phyloP scores from a whole-genome alignment of 2,113 vertebrate species.

The Mystacornis crossleyi region DNA sequence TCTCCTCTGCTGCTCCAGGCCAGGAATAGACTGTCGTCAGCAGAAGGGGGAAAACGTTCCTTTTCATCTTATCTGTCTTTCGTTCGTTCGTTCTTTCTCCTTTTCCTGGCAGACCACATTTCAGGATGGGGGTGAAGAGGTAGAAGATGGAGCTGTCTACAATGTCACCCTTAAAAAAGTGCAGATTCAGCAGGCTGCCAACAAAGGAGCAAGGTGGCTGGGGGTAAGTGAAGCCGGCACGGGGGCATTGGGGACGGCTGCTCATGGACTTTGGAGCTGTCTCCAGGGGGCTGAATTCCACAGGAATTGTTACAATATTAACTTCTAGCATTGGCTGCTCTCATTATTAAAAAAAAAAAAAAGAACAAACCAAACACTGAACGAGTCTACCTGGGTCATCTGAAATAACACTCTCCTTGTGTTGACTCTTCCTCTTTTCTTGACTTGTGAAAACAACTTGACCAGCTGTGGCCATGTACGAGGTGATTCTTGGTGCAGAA shows the following conservation, averaged over 20 bases:
- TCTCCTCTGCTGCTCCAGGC: neutral
- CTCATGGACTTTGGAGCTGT: slow-evolving; percentile 46
- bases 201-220: slow-evolving; percentile 89
- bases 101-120: slow-evolving; percentile 85
- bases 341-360: neutral
- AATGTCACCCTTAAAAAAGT: slow-evolving; percentile 94
- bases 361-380: neutral
- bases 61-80: neutral
- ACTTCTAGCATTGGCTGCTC: slow-evolving; percentile 18
- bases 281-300: slow-evolving; percentile 25
- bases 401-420: neutral
- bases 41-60: neutral
- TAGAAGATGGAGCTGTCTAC: slow-evolving; percentile 95
- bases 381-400: neutral
- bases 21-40: slow-evolving; percentile 55
- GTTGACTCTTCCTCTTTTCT: neutral
- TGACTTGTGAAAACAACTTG: neutral
- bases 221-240: slow-evolving; percentile 70
- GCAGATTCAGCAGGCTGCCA: slow-evolving; percentile 94
- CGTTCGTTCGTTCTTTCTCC: neutral
- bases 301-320: neutral
- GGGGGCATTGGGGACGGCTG: neutral
- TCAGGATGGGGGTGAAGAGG: slow-evolving; percentile 95
- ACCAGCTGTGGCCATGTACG: neutral
- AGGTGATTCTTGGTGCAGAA: neutral